Evolutionary conservation across 2,797 vertebrate species (phyloP).

Genomic region (Poeciliopsis gracilis): DNA sequence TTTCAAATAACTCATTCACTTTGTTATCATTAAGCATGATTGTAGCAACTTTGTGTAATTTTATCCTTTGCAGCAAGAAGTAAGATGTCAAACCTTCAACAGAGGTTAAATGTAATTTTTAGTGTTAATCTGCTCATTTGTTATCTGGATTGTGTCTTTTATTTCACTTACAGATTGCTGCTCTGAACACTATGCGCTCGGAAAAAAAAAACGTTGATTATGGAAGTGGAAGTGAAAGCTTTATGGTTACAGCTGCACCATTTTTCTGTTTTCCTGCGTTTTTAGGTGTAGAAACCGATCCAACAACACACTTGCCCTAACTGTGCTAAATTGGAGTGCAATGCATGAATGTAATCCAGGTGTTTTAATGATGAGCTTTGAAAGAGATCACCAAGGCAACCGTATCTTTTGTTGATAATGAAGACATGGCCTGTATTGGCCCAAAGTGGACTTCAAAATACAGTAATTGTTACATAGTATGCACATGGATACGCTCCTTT

Average conservation of each 20-base stretch:
- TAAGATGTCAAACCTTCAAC: neutral
- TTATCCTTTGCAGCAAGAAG: neutral
- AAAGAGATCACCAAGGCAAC: neutral
- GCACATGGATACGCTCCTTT: neutral
- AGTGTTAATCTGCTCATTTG: neutral
- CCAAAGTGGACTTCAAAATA: neutral
- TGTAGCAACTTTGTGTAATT: neutral
- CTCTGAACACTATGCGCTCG: constrained; percentile 6
- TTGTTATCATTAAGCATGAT: neutral
- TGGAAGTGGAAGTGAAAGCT: constrained; percentile 41
- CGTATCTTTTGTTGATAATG: neutral
- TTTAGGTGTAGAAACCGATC: neutral
- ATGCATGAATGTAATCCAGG: neutral
- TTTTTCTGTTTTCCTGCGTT: neutral
- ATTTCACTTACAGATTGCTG: neutral
- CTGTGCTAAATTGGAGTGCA: neutral
- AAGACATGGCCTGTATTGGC: neutral
- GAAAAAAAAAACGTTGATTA: constrained; percentile 32
- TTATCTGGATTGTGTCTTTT: neutral
- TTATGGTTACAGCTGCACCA: constrained; percentile 15
- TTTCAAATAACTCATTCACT: neutral
- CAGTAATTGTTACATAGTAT: neutral
- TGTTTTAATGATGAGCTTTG: neutral
- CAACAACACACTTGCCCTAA: neutral
- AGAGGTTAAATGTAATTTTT: neutral